Base-by-base conservation (phyloP, 2,797 vertebrate species). In the Propithecus perrieri region DNA sequence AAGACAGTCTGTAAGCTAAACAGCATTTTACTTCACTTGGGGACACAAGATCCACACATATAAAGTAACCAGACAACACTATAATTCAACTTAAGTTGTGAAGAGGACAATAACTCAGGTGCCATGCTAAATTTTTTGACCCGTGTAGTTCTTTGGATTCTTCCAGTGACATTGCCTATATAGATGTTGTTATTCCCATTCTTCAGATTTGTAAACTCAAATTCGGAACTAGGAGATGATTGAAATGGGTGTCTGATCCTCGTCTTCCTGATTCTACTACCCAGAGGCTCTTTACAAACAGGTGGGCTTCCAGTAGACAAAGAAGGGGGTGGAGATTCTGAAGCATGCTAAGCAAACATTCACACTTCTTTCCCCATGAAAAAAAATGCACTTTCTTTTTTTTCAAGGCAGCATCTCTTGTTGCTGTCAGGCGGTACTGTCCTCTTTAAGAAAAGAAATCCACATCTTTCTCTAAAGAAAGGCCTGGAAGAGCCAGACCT, bases 401-500 rank as follows among this genome's bases (percentile, higher is more conserved):
- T 65, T 17, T 17, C 14, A 43, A 9, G 18, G 15, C 22, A 28
- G 46, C 55, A 50, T 88, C 57, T 93, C n/a, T 71, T 92, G 15
- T 81, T 87, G 41, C 61, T 80, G 33, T 46, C n/a, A 79, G 87
- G 33, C 43, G 96, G 57, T 4, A 14, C 11, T 55, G 6, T 75
- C 26, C 63, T 93, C 69, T 93, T 93, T 80, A 85, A 46, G 46
- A 57, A 43, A 95, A 89, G 50, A 92, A 92, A 85, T 74, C 38
- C 33, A 7, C 59, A 24, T 86, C 33, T 57, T 88, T 48, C 57
- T 86, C 28, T 81, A 48, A 85, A 78, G 89, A 85, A 93, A 92
- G 43, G 46, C 46, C 71, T 90, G 26, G 43, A 67, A 86, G 87
- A 87, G 33, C 74, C 76, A 74, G 35, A 28, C 43, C 13, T 5